A percentile compares a stretch with the other conserved stretches of the same genome.
Evolutionary conservation across 2,888 invertebrate genomes (phyloP).

Genomic region (Allolobophora icterica): DNA sequence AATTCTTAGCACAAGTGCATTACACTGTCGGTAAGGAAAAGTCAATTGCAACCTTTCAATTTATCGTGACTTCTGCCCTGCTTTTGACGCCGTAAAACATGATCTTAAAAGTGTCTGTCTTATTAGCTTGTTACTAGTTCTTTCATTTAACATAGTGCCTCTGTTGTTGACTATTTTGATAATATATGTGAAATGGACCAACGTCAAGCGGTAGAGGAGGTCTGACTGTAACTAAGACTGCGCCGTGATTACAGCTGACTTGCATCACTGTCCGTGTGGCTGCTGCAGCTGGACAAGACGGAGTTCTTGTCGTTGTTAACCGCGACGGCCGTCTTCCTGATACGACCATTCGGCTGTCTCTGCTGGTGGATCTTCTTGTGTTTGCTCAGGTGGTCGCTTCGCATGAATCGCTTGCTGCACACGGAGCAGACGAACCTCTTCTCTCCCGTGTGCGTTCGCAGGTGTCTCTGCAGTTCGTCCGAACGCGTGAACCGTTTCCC

Average conservation of each 20-base stretch:
- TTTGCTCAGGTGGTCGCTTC: slow-evolving; percentile 92
- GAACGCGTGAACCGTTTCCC: slow-evolving; percentile 95
- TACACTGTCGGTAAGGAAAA: neutral
- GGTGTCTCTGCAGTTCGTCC: slow-evolving; percentile 93
- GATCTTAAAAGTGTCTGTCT: no score
- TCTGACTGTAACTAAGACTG: neutral
- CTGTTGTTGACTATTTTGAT: no score
- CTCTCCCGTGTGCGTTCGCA: slow-evolving; percentile 89
- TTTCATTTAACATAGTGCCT: no score
- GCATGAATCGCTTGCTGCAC: slow-evolving; percentile 90
- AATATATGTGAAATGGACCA: no score
- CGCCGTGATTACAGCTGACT: neutral
- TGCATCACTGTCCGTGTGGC: slow-evolving; percentile 9
- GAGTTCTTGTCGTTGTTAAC: neutral
- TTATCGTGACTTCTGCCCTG: neutral
- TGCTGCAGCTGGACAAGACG: neutral
- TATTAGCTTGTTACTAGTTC: no score
- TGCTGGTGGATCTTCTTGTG: slow-evolving; percentile 81
- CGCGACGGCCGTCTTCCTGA: neutral
- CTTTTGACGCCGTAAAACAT: neutral
- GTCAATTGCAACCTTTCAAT: neutral
- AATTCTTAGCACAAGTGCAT: neutral
- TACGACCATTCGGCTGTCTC: neutral
- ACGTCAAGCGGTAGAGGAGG: neutral
- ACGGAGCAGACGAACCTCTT: slow-evolving; percentile 87